Evolutionary conservation across 64 coral and sea anemone species (phyloP).

Genomic region (Montipora capricornis): DNA sequence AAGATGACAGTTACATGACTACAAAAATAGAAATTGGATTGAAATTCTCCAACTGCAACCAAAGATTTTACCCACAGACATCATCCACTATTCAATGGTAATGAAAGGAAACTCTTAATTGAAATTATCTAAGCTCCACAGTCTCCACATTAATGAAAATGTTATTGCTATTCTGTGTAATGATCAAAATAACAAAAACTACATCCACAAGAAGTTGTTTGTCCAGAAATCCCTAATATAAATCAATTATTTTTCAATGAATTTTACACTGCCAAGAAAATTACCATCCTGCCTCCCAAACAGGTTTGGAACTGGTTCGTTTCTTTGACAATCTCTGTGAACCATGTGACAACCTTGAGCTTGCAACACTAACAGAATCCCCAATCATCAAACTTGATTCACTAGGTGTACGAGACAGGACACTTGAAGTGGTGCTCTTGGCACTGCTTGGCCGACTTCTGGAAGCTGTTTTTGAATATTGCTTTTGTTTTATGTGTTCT

Average conservation of each 20-base stretch:
- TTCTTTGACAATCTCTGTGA: conserved; percentile 53
- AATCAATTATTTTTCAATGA: not conserved
- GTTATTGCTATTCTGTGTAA: no score
- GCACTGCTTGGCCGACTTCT: conserved; percentile 69
- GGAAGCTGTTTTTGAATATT: conserved; percentile 62
- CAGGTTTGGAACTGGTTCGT: conserved; percentile 63
- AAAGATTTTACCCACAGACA: no score
- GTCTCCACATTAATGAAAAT: no score
- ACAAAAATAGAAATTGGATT: no score
- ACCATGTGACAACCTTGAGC: conserved; percentile 65
- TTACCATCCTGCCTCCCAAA: conserved; percentile 93
- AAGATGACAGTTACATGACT: no score
- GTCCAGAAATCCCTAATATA: not conserved
- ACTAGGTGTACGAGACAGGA: conserved; percentile 40
- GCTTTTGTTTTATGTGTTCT: conserved; percentile 77
- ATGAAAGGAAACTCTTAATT: no score
- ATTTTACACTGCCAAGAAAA: not conserved
- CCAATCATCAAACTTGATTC: conserved; percentile 77
- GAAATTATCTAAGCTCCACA: no score
- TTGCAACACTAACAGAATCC: conserved; percentile 80
- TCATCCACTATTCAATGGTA: no score
- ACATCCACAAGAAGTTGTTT: not conserved
- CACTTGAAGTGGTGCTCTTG: conserved; percentile 62
- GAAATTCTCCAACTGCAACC: no score
- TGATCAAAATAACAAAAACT: no score